Evolutionary conservation across 1,140 invertebrate species (phyloP), one percentile per base, ranked within the genome.

Genomic region (Brachionus sp.): DNA sequence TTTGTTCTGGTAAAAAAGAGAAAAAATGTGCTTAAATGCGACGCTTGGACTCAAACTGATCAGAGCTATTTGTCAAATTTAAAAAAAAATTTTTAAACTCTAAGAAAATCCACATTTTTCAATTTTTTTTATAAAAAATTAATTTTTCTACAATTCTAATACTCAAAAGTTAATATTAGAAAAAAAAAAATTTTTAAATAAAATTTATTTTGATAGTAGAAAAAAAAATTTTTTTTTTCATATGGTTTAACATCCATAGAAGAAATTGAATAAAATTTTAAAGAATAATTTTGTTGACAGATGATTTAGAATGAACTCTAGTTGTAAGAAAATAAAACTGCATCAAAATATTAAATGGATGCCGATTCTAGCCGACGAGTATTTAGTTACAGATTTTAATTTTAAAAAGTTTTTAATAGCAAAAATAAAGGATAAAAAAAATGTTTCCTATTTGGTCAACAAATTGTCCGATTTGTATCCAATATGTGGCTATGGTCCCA

Each of bases 371-470:
- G 29, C 77, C 16, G 77, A 80, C 25, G 62, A 62, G 33, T 66
- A 80, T 62, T 62, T 80, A n/a, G 10, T 9, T 12, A 62, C 25
- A 25, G 37, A 57, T 39, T 57, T 66, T 66, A 57, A 57, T 39
- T 37, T 80, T n/a, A 80, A 62, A 57, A 80, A 57, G 23, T 80
- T 80, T 66, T 9, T 80, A 42, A 66, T 80, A 42, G 77, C 77
- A 19, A 25, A 62, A 2, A 62, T 80, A 23, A 62, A 57, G 33
- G 77, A 80, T 42, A 42, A 25, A 3, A 57, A 80, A 66, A 35
- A 80, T 29, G 9, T 80, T 7, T 62, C 77, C 6, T 16, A 25
- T 23, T 25, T 80, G 35, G 50, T 80, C 62, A 37, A 64, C 12
- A 37, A 62, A 35, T 19, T 80, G n/a, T 16, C 53, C 39, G 37